A percentile compares a stretch with the other conserved stretches of the same genome.
Conservation (phyloP, 2,888 invertebrate genomes). For the Mimas tiliae region DNA sequence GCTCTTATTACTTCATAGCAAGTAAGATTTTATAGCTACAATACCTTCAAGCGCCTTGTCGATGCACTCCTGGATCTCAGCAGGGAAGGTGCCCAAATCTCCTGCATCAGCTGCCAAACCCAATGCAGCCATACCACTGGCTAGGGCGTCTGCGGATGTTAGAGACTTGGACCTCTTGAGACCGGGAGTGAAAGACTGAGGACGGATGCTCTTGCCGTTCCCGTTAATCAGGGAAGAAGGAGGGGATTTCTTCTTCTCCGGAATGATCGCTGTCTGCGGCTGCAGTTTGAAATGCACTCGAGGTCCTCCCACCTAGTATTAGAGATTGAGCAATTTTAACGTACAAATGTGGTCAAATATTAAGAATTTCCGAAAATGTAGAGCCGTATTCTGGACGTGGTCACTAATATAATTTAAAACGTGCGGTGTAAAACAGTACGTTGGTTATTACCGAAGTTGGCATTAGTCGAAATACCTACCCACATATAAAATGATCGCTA, state of each 20-base stretch:
- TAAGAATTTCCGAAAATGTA: too few species aligned
- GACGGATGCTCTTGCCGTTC: slow-evolving; percentile 73
- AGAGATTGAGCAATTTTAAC: background rate
- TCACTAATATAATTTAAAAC: too few species aligned
- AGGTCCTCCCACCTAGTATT: slow-evolving; percentile 76
- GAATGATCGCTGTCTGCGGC: slow-evolving; percentile 70
- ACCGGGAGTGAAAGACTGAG: slow-evolving; percentile 75
- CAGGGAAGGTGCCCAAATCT: slow-evolving; percentile 90
- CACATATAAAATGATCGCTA: too few species aligned
- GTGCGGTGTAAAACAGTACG: too few species aligned
- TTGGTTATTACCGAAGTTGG: too few species aligned
- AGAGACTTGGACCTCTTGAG: slow-evolving; percentile 93
- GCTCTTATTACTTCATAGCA: too few species aligned
- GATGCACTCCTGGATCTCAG: slow-evolving; percentile 89
- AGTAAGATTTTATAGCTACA: too few species aligned
- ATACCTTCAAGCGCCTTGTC: slow-evolving; percentile 90
- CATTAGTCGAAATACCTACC: too few species aligned
- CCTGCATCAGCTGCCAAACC: slow-evolving; percentile 89
- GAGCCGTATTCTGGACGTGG: too few species aligned
- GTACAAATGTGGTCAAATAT: too few species aligned
- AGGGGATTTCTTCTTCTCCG: slow-evolving; percentile 78
- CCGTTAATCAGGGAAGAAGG: slow-evolving; percentile 74
- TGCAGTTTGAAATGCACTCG: slow-evolving; percentile 86
- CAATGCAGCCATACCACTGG: slow-evolving; percentile 87
- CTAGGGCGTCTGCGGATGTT: slow-evolving; percentile 90